These are phyloP conservation scores for Petrolisthes cinctipes DNA, from an alignment of 2,888 invertebrate species.

Conservation along the genomic window DNA sequence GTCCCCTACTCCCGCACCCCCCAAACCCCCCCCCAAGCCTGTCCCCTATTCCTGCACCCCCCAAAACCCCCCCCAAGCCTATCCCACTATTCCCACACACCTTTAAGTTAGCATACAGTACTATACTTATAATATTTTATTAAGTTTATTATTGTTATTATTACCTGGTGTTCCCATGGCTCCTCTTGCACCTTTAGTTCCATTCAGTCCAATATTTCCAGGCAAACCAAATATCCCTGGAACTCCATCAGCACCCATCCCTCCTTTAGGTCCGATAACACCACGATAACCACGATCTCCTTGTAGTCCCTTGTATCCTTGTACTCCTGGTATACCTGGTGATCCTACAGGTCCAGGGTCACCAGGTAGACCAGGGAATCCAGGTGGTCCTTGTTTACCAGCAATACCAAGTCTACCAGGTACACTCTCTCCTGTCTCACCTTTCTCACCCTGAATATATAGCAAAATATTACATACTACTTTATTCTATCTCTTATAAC, in stretches of 20 bases:
- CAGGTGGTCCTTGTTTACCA: constrained; percentile 66
- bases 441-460: constrained; percentile 68
- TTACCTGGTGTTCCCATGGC: constrained; percentile 55
- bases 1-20: too few species aligned
- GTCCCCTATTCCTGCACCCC: too few species aligned
- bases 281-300: constrained; percentile 75
- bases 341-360: constrained; percentile 66
- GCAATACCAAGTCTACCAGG: constrained; percentile 70
- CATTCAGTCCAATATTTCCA: constrained; percentile 67
- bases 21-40: too few species aligned
- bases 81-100: too few species aligned
- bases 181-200: constrained; percentile 63
- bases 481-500: too few species aligned
- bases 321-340: constrained; percentile 62
- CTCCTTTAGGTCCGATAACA: constrained; percentile 70
- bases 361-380: constrained; percentile 67
- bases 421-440: constrained; percentile 71
- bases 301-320: constrained; percentile 41
- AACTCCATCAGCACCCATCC: constrained; percentile 51
- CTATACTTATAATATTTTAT: too few species aligned
- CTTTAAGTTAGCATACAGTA: too few species aligned
- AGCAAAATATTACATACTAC: neutral
- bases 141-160: neutral
- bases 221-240: constrained; percentile 31
- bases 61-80: too few species aligned